A percentile compares a stretch with the other conserved stretches of the same genome.
Conservation (phyloP, 2,113 vertebrate species). For the Aix galericulata region DNA sequence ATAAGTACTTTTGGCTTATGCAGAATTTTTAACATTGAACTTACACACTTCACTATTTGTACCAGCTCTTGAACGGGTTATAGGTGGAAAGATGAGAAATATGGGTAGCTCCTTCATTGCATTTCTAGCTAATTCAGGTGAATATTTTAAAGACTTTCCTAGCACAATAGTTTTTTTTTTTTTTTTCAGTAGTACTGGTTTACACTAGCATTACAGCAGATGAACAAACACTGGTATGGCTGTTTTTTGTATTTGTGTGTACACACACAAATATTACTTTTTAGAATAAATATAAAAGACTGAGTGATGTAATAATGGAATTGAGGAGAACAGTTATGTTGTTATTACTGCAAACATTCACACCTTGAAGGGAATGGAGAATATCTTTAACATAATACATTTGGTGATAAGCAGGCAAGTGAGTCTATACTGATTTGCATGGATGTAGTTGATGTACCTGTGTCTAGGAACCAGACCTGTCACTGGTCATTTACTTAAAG, state of each 20-base stretch:
- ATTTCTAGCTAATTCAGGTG: constrained; percentile 20
- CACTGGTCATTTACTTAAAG: background rate
- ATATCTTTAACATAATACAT: background rate
- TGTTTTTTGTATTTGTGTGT: background rate
- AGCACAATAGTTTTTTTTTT: background rate
- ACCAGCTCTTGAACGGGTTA: background rate
- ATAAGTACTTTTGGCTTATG: background rate
- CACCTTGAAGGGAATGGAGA: background rate
- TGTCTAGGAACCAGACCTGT: background rate
- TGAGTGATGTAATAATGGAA: background rate
- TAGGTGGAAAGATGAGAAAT: background rate
- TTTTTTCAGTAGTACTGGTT: constrained; percentile 35
- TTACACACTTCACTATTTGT: background rate
- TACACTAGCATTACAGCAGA: constrained; percentile 45
- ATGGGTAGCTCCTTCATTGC: background rate
- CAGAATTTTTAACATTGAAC: background rate
- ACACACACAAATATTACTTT: background rate
- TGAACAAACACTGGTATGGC: constrained; percentile 55
- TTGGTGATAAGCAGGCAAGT: background rate
- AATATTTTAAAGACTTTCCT: background rate
- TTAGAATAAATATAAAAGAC: background rate
- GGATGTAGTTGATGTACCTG: background rate
- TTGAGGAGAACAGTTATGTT: background rate
- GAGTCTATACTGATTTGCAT: background rate
- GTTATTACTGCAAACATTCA: background rate